Evolutionary conservation across 2,888 invertebrate species (phyloP).

Genomic region (Nemoura dubitans): DNA sequence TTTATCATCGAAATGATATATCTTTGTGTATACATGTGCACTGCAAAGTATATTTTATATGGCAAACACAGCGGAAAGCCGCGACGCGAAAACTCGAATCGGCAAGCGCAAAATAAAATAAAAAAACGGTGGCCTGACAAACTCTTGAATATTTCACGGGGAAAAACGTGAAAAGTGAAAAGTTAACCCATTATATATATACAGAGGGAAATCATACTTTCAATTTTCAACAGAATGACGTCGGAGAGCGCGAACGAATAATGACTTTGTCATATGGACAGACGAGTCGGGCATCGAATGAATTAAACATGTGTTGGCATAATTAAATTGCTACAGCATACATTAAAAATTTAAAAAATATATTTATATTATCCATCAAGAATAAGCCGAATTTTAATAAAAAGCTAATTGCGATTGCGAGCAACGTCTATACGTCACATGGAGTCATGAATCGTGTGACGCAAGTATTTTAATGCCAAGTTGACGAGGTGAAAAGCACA

Average conservation of each 20-base stretch:
- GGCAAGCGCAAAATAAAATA: background rate
- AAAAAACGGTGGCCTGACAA: background rate
- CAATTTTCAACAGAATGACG: background rate
- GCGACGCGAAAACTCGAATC: background rate
- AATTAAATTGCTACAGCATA: background rate
- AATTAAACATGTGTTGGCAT: slow-evolving; percentile 2
- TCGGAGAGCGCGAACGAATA: background rate
- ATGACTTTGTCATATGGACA: background rate
- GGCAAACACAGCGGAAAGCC: background rate
- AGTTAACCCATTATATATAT: background rate
- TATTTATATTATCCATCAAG: background rate
- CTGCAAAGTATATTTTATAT: background rate
- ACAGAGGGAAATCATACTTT: background rate
- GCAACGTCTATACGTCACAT: background rate
- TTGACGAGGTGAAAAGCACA: too few species aligned
- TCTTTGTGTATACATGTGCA: background rate
- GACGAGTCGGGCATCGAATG: background rate
- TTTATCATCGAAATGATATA: background rate
- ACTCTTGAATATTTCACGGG: background rate
- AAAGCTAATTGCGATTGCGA: background rate
- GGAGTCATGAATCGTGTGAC: too few species aligned
- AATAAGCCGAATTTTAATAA: background rate
- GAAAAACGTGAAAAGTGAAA: background rate
- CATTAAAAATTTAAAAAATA: background rate
- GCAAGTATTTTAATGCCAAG: too few species aligned